A percentile compares a stretch with the other conserved stretches of the same genome.
Evolutionary conservation across 2,113 vertebrate species (phyloP).

Genomic region (Ictidomys tridecemlineatus): DNA sequence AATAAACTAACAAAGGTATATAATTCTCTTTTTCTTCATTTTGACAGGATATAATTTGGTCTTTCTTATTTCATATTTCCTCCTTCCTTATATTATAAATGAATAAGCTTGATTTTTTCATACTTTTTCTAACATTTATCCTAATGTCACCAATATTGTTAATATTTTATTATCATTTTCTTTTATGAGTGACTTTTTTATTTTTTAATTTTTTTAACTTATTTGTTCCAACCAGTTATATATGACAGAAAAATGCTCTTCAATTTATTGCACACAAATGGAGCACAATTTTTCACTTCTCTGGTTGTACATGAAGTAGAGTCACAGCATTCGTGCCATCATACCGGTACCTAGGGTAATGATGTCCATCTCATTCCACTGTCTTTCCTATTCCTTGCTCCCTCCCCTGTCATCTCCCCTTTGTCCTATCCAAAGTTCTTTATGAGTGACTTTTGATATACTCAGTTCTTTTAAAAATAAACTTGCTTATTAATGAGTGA

Average conservation of each 20-base stretch:
- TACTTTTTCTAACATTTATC: slow-evolving; percentile 24
- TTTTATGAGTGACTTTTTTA: neutral
- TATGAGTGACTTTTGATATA: neutral
- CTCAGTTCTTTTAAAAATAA: neutral
- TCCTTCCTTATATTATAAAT: slow-evolving; percentile 41
- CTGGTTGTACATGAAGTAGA: too few species aligned
- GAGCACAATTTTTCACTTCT: too few species aligned
- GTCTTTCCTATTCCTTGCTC: too few species aligned
- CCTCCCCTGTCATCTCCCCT: too few species aligned
- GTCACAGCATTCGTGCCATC: too few species aligned
- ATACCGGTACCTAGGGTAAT: too few species aligned
- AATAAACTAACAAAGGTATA: slow-evolving; percentile 21
- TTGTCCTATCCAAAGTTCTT: too few species aligned
- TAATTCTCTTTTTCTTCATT: neutral
- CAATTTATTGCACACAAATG: too few species aligned
- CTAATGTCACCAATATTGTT: neutral
- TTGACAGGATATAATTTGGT: slow-evolving; percentile 31
- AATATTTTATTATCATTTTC: slow-evolving; percentile 43
- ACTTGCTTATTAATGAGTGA: neutral
- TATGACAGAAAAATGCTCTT: too few species aligned
- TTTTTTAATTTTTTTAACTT: too few species aligned
- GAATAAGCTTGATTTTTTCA: neutral
- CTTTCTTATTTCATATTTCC: slow-evolving; percentile 22
- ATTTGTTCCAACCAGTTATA: too few species aligned
- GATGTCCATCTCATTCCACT: too few species aligned